Percentiles rank a stretch among this genome's conserved stretches.
Evolutionary conservation across 1,140 invertebrate species (phyloP).

Genomic region (Temnothorax nylanderi): DNA sequence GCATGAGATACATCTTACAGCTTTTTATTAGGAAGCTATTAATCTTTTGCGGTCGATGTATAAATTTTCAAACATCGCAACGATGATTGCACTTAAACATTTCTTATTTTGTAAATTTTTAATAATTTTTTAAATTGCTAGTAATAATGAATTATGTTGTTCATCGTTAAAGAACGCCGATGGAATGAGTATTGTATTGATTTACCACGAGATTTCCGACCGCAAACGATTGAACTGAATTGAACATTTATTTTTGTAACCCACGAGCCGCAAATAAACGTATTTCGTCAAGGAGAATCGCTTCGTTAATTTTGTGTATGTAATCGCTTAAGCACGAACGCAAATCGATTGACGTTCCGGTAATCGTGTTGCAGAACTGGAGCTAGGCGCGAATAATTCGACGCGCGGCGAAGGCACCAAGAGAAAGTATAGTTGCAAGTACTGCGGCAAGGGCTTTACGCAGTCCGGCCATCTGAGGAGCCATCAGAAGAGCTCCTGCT

Average conservation of each 20-base stretch:
- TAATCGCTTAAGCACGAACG: background rate
- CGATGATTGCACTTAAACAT: background rate
- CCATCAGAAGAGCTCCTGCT: constrained; percentile 81
- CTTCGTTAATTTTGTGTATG: constrained; percentile 18
- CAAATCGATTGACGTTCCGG: constrained; percentile 48
- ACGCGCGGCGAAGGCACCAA: constrained; percentile 53
- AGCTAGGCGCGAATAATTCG: constrained; percentile 50
- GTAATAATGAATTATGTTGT: background rate
- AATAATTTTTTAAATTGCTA: background rate
- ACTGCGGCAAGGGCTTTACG: constrained; percentile 86
- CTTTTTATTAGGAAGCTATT: background rate
- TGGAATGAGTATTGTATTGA: background rate
- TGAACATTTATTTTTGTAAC: constrained; percentile 7
- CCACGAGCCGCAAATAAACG: constrained; percentile 15
- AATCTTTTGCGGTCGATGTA: constrained; percentile 6
- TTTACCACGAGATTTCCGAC: background rate
- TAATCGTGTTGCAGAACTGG: constrained; percentile 71
- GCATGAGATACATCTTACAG: constrained; percentile 38
- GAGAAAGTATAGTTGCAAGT: constrained; percentile 80
- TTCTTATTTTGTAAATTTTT: background rate
- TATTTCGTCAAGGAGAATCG: background rate
- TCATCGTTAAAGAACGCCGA: too few relatives aligned
- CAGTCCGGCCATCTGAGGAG: constrained; percentile 85
- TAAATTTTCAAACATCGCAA: background rate
- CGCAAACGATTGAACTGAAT: constrained; percentile 13